Conservation (phyloP, 2,113 vertebrate genomes). For the Prunella fulvescens region DNA sequence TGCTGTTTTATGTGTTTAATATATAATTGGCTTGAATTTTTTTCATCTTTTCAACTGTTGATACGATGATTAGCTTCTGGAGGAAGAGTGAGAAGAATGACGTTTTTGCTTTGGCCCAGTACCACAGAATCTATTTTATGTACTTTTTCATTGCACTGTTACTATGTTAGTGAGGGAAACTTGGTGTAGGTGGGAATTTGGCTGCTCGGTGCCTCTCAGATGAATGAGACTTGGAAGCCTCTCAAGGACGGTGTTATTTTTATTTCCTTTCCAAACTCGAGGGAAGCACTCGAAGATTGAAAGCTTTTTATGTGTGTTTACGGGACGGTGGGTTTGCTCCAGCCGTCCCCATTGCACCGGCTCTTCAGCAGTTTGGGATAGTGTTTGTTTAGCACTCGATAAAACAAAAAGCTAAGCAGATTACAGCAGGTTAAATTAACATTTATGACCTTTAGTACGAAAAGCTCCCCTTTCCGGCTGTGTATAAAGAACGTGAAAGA, state of each 20-base stretch:
- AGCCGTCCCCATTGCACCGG: neutral
- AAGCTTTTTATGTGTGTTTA: neutral
- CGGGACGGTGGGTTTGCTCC: neutral
- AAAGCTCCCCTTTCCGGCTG: neutral
- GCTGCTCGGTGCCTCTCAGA: neutral
- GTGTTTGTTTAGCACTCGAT: neutral
- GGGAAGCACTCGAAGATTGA: neutral
- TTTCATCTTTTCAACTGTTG: neutral
- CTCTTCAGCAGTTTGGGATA: neutral
- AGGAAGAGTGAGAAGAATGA: neutral
- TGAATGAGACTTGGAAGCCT: neutral
- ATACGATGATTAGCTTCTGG: neutral
- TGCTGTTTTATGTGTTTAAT: slow-evolving; percentile 11
- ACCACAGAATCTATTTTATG: neutral
- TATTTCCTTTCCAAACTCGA: neutral
- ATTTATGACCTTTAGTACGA: neutral
- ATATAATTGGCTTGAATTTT: neutral
- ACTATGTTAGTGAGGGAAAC: neutral
- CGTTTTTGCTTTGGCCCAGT: neutral
- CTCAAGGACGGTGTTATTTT: neutral
- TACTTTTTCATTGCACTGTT: neutral
- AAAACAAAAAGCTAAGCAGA: neutral
- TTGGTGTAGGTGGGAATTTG: slow-evolving; percentile 14
- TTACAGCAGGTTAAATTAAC: neutral
- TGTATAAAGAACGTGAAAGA: accelerated